Conservation (phyloP, 1,140 invertebrate species). For the Drosophila funebris region DNA sequence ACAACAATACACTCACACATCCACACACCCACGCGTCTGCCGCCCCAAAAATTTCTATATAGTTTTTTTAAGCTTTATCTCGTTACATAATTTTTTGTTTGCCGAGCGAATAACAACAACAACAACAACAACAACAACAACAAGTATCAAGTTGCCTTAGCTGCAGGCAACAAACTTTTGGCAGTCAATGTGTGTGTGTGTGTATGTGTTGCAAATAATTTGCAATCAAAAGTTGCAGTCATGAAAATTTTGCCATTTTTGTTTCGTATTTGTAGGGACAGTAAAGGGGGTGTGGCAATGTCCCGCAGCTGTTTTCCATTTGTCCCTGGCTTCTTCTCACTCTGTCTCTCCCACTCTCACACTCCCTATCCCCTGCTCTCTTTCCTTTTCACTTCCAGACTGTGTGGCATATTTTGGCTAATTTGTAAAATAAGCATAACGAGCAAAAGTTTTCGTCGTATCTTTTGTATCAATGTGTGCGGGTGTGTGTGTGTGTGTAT, state of each 20-base stretch:
- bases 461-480: slow-evolving; percentile 1
- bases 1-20: not conserved
- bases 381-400: not conserved
- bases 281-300: slow-evolving; percentile 27
- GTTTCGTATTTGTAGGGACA: slow-evolving; percentile 6
- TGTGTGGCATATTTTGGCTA: slow-evolving; percentile 45
- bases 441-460: slow-evolving; percentile 35
- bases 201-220: slow-evolving; percentile 70
- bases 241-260: slow-evolving; percentile 45
- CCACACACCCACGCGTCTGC: not conserved
- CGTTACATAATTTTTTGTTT: slow-evolving; percentile 67
- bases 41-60: not conserved
- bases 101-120: slow-evolving; percentile 39
- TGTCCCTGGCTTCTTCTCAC: slow-evolving; percentile 2
- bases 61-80: slow-evolving; percentile 56
- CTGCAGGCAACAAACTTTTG: slow-evolving; percentile 69
- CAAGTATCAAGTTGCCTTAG: slow-evolving; percentile 40
- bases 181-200: slow-evolving; percentile 18
- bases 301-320: slow-evolving; percentile 42
- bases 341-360: not conserved
- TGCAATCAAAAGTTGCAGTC: slow-evolving; percentile 75
- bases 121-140: slow-evolving; percentile 45
- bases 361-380: not conserved
- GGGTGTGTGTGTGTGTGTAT: not conserved
- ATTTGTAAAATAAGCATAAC: slow-evolving; percentile 69